A percentile compares a stretch with the other conserved stretches of the same genome.
Evolutionary conservation across 2,888 invertebrate species (phyloP).

Genomic region (Linnaemya tessellans): DNA sequence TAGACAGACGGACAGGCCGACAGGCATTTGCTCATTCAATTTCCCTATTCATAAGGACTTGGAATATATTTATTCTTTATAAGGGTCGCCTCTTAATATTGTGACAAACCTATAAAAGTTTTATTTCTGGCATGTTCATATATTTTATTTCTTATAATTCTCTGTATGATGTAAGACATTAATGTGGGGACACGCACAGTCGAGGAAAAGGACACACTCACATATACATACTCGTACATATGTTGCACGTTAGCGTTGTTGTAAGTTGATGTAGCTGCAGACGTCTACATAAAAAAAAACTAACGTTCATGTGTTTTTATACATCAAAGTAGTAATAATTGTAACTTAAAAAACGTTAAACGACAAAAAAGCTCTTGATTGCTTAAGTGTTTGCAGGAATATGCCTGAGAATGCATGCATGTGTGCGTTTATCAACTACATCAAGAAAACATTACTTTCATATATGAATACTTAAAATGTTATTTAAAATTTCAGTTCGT

Average conservation of each 20-base stretch:
- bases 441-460: neutral
- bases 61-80: no score
- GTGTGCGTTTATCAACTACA: constrained; percentile 13
- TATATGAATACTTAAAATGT: constrained; percentile 42
- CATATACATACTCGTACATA: neutral
- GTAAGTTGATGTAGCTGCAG: constrained; percentile 7
- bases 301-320: constrained; percentile 4
- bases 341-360: constrained; percentile 35
- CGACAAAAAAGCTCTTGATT: neutral
- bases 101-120: neutral
- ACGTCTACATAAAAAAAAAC: neutral
- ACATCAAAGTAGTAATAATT: constrained; percentile 31
- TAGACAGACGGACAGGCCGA: no score
- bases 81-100: no score
- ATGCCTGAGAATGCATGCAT: neutral
- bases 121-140: constrained; percentile 3
- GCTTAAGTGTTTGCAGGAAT: neutral
- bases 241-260: constrained; percentile 30
- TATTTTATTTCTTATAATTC: neutral
- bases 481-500: constrained; percentile 15
- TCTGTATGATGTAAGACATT: constrained; percentile 53
- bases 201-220: neutral
- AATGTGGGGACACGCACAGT: constrained; percentile 41
- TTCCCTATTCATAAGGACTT: no score
- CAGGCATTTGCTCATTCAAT: no score